Base-by-base conservation (phyloP, 1,140 invertebrate species). In the Himalopsyche phryganea region DNA sequence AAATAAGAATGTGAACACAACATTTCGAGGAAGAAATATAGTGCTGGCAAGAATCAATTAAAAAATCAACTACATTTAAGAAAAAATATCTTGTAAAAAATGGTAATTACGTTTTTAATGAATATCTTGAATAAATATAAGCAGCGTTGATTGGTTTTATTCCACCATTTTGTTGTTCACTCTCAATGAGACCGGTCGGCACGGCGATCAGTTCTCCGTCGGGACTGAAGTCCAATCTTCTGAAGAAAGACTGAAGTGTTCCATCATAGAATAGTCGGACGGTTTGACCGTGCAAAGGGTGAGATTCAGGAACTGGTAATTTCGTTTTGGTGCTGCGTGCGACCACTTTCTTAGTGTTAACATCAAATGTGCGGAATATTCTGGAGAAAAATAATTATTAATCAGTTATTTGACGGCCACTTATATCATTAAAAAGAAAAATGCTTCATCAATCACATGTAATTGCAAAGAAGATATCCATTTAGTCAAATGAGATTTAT, bases 201-300 rank as follows among this genome's bases (percentile, higher is more conserved):
- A 90, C 87, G 15, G 96, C 82, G 9, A 98, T 74, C 20, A 98
- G 75, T 67, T 88, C 81, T 6, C 95, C 96, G 76, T 96, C 93
- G 7, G 92, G 90, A 40, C 90, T 90, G 68, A 95, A 98, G 17
- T 85, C 81, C 2, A 98, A 69, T 45, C 96, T 80, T 45, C 96
- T 79, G 68, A 92, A 98, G 73, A 93, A 98, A 1, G 94, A 94
- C 69, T 94, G 90, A 42, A 98, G 83, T 0, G 94, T 96, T 69
- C 98, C 95, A 72, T 98, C 96, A 68, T 96, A 88, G 71, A 93
- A 98, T 28, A 97, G 79, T 44, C 87, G 80, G 2, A 87, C 76
- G 47, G 74, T 74, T 65, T 85, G 83, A 0, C 80, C 80, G 55
- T 83, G 77, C n/a, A 88, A 66, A 1, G 79, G 70, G 67, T 86